Evolutionary conservation across 1,140 invertebrate species (phyloP), one percentile per base, ranked within the genome.

Genomic region (Lethrus apterus): DNA sequence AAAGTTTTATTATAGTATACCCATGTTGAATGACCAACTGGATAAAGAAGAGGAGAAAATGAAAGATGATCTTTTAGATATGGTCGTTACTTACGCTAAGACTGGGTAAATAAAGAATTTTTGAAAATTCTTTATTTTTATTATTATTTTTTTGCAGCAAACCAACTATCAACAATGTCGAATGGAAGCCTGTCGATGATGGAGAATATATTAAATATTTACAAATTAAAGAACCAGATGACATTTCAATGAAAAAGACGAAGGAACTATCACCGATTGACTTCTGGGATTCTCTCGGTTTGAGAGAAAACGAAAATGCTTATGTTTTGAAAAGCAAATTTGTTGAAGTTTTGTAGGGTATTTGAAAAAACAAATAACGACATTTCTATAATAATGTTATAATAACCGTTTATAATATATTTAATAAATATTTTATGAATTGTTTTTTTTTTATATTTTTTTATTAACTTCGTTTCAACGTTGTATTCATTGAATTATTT

Each of bases 201-300:
- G n/a, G 14, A 3, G 8, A 23, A 18, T 18, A 11, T 20, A 11
- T 38, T 10, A 0, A 21, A 23, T 21, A 38, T 38, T 38, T 38
- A 10, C 7, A 21, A 1, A 7, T 38, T 3, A 38, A 38, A 21
- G 35, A 21, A n/a, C 18, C 35, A 23, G 18, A n/a, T n/a, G 18
- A 38, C 7, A 38, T 38, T n/a, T 7, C n/a, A 38, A 38, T 38
- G 35, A 19, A 38, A n/a, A 5, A 2, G 3, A 21, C 19, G 7
- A 7, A 21, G 14, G 24, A 4, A 21, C 18, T 38, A 20, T 18
- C 19, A 3, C 19, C 11, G 10, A 2, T 23, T 8, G 18, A 21
- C 18, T 38, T 38, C n/a, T 38, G 35, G 35, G 18, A 38, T 11
- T 23, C 35, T n/a, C 35, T 38, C 14, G 35, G 35, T 4, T 38